Base-by-base conservation (phyloP, 2,888 invertebrate species). In the Drosophila histrio region DNA sequence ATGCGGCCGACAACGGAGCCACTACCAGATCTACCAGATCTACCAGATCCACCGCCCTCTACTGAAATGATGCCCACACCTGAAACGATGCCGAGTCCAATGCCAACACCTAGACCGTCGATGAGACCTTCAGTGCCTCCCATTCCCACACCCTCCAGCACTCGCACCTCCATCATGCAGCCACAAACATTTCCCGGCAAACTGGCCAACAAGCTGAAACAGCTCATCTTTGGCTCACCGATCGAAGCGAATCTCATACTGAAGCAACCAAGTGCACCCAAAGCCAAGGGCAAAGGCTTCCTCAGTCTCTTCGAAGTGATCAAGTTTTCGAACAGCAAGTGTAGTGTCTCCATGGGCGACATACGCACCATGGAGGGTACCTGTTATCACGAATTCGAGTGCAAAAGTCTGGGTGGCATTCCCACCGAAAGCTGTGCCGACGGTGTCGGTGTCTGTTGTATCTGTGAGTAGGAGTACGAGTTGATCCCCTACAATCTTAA, bases 391-490 rank as follows among this genome's bases (percentile, higher is more conserved):
- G 93, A 94, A 62, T 92, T 93, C 30, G 95, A 96, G 86, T 96
- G 96, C 88, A 91, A 92, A 15, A 92, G 92, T 46, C 89, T 93
- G 34, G 94, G 94, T 47, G 96, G 96, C 1, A 92, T 92, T 5
- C 90, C 93, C 1, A 93, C 94, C 90, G 95, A 95, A n/a, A 89
- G 92, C 1, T 96, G 96, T 90, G 96, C 95, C 13, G 94, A 94
- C 88, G 95, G 95, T 3, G 94, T 94, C 84, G 96, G 95, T 9
- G 94, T 94, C 24, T 96, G 96, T 87, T 96, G 96, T 87, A 93
- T 95, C 68, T 94, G 96, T 96, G 93, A 94, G 95, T 88, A 41
- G 44, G 44, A 26, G 24, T 15, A 5, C 28, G 6, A 1, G 21
- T 9, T 9, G 4, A 24, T 24, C 13, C 17, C 22, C 7, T 4